Percentiles rank a stretch among this genome's conserved stretches.
These are phyloP conservation scores for Solen grandis DNA, from an alignment of 1,140 invertebrate species.

Conservation along the genomic window DNA sequence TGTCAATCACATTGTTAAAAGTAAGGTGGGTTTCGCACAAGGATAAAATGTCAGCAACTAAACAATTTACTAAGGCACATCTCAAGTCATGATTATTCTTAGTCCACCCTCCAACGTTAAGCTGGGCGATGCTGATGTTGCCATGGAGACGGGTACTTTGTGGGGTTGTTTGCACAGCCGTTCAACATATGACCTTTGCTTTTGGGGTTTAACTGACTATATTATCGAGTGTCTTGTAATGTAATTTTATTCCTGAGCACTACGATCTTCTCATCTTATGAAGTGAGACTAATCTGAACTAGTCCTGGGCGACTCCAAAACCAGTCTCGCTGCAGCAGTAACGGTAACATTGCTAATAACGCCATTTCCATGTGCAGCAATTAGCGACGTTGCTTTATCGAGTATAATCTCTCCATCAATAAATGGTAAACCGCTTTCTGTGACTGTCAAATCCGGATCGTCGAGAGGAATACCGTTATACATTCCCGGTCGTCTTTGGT, in stretches of 20 bases:
- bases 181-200: neutral
- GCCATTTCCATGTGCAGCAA: neutral
- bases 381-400: neutral
- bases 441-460: too few relatives aligned
- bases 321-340: neutral
- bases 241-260: too few relatives aligned
- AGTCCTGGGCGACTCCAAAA: neutral
- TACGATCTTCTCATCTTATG: too few relatives aligned
- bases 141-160: neutral
- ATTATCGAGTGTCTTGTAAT: neutral
- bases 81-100: too few relatives aligned
- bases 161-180: neutral
- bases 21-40: too few relatives aligned
- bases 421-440: too few relatives aligned
- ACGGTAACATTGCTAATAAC: too few relatives aligned
- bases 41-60: slow-evolving; percentile 15
- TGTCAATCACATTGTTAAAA: too few relatives aligned
- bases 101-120: too few relatives aligned
- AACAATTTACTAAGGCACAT: too few relatives aligned
- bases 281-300: neutral
- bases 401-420: neutral
- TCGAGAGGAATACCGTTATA: neutral
- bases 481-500: neutral
- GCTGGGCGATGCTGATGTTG: slow-evolving; percentile 25
- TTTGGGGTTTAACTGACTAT: neutral